Base-by-base conservation (phyloP, 2,888 invertebrate genomes). In the Punctoribates punctum region DNA sequence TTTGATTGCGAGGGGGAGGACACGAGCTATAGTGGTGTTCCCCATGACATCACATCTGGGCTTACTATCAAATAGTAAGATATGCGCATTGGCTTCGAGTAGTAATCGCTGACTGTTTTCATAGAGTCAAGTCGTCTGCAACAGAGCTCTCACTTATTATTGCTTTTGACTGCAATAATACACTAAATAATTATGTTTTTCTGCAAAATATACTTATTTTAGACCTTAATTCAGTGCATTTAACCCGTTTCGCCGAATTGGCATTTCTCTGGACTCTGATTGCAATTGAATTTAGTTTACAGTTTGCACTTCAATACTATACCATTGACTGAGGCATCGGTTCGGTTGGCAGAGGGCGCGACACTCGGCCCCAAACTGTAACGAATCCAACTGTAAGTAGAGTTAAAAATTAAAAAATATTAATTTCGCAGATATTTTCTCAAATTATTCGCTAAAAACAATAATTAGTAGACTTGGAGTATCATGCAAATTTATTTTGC, bases 41-140 rank as follows among this genome's bases (percentile, higher is more conserved):
- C 65, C 65, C 65, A 20, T 34, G 15, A 65, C 65, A 23, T 65
- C 65, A 65, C 65, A 34, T 34, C 65, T 34, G 65, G 65, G 65
- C 34, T 65, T 65, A 65, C 65, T 65, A 65, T 65, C 34, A 60
- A 65, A 65, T 65, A 34, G 34, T 65, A 65, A 17, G 17, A 17
- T 34, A 13, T 20, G 34, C 34, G 34, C 65, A 34, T n/a, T 65
- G n/a, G 65, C 15, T 34, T 17, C 23, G 17, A 34, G 38, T 65
- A 34, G 38, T 65, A 65, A 65, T 65, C 25, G 23, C 57, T 25
- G 57, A 57, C 57, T 65, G 65, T 65, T 65, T 65, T 65, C 34
- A 34, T 65, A 65, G 65, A 65, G 65, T 65, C 65, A 65, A 65
- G 65, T 65, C 38, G 34, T 65, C 65, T 65, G 65, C 65, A 65